phyloP scores from a whole-genome alignment of 1,140 invertebrate species.

The Heliothis virescens region DNA sequence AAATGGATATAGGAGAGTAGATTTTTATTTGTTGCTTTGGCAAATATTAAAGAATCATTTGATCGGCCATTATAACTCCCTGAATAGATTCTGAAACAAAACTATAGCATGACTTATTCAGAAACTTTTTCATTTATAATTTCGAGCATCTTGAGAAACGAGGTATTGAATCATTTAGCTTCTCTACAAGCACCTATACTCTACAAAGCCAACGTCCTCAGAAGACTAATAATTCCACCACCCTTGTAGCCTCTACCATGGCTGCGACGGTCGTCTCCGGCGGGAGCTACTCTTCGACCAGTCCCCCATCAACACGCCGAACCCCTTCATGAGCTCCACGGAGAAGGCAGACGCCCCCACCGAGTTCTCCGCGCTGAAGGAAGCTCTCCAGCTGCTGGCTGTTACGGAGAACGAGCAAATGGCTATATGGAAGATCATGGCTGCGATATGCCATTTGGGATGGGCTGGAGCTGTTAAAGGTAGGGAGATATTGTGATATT shows the following conservation, averaged over 20 bases:
- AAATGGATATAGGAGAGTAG: no score
- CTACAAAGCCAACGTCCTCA: no score
- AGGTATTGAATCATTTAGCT: no score
- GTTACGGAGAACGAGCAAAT: conserved; percentile 93
- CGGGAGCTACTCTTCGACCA: conserved; percentile 94
- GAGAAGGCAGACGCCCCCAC: conserved; percentile 93
- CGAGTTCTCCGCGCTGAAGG: conserved; percentile 92
- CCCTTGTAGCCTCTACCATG: conserved; percentile 94
- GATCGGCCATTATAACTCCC: no score
- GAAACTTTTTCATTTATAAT: no score
- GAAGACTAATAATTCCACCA: no score
- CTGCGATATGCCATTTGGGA: conserved; percentile 96
- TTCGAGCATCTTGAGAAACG: no score
- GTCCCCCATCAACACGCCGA: conserved; percentile 90
- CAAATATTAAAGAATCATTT: no score
- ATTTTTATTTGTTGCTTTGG: no score
- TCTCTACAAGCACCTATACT: no score
- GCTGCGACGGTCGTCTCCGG: conserved; percentile 92
- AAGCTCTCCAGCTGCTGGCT: conserved; percentile 91
- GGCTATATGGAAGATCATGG: conserved; percentile 94
- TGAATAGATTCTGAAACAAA: no score
- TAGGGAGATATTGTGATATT: conserved; percentile 55
- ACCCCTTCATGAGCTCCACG: conserved; percentile 92
- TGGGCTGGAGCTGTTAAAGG: conserved; percentile 92
- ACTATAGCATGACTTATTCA: no score